phyloP scores from a whole-genome alignment of 2,888 invertebrate genomes.

The Eristalis arbustorum region DNA sequence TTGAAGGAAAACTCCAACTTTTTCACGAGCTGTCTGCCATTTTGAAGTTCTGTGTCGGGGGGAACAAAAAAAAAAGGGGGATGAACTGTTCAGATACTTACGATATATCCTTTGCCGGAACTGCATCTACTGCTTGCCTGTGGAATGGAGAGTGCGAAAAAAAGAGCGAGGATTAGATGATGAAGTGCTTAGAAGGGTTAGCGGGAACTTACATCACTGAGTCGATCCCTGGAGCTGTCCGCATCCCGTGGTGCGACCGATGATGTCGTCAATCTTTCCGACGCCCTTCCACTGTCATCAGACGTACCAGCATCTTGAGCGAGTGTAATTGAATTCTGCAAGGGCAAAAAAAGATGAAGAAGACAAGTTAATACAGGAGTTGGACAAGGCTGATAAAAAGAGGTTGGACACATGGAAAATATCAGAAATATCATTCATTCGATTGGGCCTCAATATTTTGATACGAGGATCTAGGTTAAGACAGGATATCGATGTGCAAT shows the following conservation, averaged over 20 bases:
- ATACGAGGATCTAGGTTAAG: no score
- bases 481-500: no score
- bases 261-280: slow-evolving; percentile 89
- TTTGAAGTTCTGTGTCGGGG: slow-evolving; percentile 35
- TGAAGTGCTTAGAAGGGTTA: slow-evolving; percentile 79
- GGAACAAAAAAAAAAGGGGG: neutral
- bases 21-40: slow-evolving; percentile 51
- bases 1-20: slow-evolving; percentile 31
- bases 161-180: neutral
- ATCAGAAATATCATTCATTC: no score
- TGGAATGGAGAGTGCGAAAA: slow-evolving; percentile 81
- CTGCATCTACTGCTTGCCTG: slow-evolving; percentile 92
- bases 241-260: slow-evolving; percentile 88
- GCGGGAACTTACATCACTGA: slow-evolving; percentile 83
- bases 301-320: slow-evolving; percentile 90
- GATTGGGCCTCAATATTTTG: no score
- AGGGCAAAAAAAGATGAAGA: slow-evolving; percentile 75
- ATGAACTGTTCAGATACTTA: slow-evolving; percentile 82
- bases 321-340: slow-evolving; percentile 86
- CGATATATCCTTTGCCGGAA: slow-evolving; percentile 96
- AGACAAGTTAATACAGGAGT: neutral
- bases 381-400: neutral
- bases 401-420: neutral
- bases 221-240: slow-evolving; percentile 90
- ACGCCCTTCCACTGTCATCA: slow-evolving; percentile 91